A percentile compares a stretch with the other conserved stretches of the same genome.
Conservation (phyloP, 2,797 vertebrate genomes). For the Gallinago solitaria region DNA sequence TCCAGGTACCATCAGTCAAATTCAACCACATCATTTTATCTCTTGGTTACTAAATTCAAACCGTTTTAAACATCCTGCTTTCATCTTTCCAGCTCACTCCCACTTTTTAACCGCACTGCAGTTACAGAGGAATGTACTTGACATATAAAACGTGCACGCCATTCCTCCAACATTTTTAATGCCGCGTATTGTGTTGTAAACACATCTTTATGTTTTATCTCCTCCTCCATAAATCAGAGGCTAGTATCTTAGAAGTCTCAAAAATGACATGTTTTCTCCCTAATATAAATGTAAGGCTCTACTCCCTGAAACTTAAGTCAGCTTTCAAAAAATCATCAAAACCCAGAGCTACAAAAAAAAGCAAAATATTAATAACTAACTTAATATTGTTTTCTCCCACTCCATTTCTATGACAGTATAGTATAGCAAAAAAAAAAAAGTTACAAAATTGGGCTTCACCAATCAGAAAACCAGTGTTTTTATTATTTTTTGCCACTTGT, state of each 20-base stretch:
- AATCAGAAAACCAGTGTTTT: neutral
- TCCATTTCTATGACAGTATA: neutral
- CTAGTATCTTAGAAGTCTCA: slow-evolving; percentile 45
- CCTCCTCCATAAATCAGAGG: slow-evolving; percentile 65
- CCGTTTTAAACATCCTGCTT: slow-evolving; percentile 66
- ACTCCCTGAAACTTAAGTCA: slow-evolving; percentile 41
- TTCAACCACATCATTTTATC: slow-evolving; percentile 38
- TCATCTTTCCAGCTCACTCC: slow-evolving; percentile 57
- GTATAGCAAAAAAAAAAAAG: neutral
- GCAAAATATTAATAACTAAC: slow-evolving; percentile 22
- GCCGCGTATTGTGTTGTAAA: slow-evolving; percentile 46
- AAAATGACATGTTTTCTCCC: slow-evolving; percentile 49
- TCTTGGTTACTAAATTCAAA: slow-evolving; percentile 63
- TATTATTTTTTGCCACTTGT: neutral
- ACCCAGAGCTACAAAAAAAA: neutral
- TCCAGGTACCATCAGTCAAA: slow-evolving; percentile 40
- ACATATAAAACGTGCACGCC: slow-evolving; percentile 53
- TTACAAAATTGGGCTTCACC: neutral
- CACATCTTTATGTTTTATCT: slow-evolving; percentile 65
- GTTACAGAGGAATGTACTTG: slow-evolving; percentile 34
- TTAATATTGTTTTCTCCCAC: neutral
- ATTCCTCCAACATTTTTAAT: slow-evolving; percentile 62
- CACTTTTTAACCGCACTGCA: slow-evolving; percentile 44
- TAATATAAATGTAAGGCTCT: slow-evolving; percentile 48
- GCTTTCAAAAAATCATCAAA: slow-evolving; percentile 65